Percentiles rank a stretch among this genome's conserved stretches.
Evolutionary conservation across 2,797 vertebrate species (phyloP).

Genomic region (Siniperca scherzeri): DNA sequence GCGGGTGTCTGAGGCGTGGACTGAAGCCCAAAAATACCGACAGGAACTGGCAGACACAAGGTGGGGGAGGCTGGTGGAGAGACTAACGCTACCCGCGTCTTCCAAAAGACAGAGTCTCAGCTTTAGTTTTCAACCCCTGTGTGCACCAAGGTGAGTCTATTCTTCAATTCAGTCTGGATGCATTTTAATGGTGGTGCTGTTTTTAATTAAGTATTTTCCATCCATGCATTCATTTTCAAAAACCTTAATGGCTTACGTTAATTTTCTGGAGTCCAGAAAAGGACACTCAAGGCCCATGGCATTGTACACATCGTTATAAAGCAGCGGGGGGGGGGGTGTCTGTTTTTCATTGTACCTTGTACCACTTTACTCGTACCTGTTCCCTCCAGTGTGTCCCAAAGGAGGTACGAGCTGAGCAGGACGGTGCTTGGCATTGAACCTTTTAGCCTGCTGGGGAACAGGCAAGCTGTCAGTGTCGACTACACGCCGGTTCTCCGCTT

Average conservation of each 20-base stretch:
- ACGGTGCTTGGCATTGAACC: conserved; percentile 83
- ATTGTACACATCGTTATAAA: not conserved
- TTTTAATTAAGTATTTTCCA: not conserved
- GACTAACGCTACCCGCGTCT: conserved; percentile 71
- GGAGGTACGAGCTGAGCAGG: conserved; percentile 82
- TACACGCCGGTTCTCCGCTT: conserved; percentile 90
- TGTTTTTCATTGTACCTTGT: not conserved
- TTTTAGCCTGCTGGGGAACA: conserved; percentile 86
- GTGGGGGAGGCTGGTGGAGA: conserved; percentile 68
- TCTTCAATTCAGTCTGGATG: not conserved
- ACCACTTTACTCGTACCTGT: not conserved
- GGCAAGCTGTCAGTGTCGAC: conserved; percentile 85
- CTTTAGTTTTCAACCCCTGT: conserved; percentile 73
- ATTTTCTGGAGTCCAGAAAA: not conserved
- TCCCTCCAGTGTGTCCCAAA: conserved; percentile 78
- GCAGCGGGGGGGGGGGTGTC: no score
- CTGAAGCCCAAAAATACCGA: conserved; percentile 54
- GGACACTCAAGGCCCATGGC: no score
- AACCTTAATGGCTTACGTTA: not conserved
- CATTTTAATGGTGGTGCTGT: not conserved
- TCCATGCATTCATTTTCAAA: not conserved
- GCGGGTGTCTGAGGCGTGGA: conserved; percentile 76
- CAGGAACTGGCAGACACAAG: conserved; percentile 54
- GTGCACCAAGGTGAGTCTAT: conserved; percentile 82
- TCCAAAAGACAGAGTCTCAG: conserved; percentile 69